These are phyloP conservation scores for Hippocampus comes DNA, from an alignment of 2,113 vertebrate species.

Conservation along the genomic window DNA sequence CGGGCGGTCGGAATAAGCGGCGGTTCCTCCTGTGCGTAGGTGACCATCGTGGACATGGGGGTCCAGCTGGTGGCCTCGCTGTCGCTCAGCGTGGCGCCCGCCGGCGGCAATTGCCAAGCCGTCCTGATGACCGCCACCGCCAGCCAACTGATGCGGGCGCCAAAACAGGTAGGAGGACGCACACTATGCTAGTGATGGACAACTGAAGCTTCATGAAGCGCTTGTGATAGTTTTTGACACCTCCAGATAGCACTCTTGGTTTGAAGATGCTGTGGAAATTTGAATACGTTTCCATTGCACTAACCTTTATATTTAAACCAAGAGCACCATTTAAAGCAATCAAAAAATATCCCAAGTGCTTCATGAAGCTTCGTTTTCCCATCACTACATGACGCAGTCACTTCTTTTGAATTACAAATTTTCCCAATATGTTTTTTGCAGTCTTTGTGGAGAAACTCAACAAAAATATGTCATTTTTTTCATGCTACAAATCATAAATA, in stretches of 20 bases:
- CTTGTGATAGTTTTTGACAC: too few species aligned
- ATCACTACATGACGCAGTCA: not conserved
- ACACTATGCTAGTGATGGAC: not conserved
- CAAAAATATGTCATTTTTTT: not conserved
- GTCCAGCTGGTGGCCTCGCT: slow-evolving; percentile 86
- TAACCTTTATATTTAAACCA: too few species aligned
- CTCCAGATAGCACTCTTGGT: too few species aligned
- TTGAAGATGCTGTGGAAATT: too few species aligned
- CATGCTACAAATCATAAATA: not conserved
- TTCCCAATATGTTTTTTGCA: not conserved
- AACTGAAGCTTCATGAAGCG: too few species aligned
- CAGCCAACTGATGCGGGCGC: slow-evolving; percentile 79
- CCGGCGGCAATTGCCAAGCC: slow-evolving; percentile 77
- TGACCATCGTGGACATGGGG: slow-evolving; percentile 87
- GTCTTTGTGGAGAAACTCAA: not conserved
- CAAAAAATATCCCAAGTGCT: too few species aligned
- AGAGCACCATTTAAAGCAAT: accelerated
- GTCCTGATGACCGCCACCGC: slow-evolving; percentile 80
- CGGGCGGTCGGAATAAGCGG: not conserved
- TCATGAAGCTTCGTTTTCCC: too few species aligned
- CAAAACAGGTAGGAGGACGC: slow-evolving; percentile 78
- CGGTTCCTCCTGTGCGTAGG: slow-evolving; percentile 45
- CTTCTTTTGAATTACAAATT: too few species aligned
- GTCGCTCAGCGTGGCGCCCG: slow-evolving; percentile 78
- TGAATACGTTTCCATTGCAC: too few species aligned